phyloP scores from a whole-genome alignment of 2,888 invertebrate genomes.

The Scrobipalpa costella region DNA sequence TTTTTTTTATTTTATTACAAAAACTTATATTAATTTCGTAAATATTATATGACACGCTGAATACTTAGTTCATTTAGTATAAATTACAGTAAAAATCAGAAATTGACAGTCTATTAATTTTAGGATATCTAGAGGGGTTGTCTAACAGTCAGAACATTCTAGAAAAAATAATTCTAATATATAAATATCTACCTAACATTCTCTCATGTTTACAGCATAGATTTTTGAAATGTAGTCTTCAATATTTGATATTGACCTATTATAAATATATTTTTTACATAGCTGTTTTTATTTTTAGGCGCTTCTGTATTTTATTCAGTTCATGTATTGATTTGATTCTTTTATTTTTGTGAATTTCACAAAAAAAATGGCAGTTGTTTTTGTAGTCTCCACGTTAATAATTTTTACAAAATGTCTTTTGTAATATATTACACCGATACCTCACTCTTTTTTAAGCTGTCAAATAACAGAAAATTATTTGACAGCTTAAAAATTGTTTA shows the following conservation, averaged over 20 bases:
- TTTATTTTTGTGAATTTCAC: background rate
- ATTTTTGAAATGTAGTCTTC: background rate
- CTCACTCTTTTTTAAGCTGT: no score
- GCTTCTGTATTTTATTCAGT: background rate
- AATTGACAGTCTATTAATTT: slow-evolving; percentile 12
- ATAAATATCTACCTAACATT: background rate
- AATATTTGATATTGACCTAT: background rate
- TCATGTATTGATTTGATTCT: background rate
- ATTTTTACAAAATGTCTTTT: background rate
- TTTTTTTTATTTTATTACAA: background rate
- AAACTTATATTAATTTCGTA: background rate
- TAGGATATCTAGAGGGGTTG: slow-evolving; percentile 5
- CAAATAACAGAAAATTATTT: no score
- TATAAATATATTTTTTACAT: background rate
- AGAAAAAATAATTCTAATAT: background rate
- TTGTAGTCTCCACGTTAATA: background rate
- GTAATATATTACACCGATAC: background rate
- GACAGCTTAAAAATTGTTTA: no score
- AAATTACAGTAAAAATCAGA: background rate
- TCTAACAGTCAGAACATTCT: slow-evolving; percentile 14
- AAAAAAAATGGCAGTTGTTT: background rate
- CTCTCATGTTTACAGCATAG: background rate
- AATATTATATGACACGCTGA: background rate
- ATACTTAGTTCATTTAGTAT: background rate
- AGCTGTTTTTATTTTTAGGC: background rate